phyloP scores from a whole-genome alignment of 2,113 vertebrate genomes.

The Polypterus bichir region DNA sequence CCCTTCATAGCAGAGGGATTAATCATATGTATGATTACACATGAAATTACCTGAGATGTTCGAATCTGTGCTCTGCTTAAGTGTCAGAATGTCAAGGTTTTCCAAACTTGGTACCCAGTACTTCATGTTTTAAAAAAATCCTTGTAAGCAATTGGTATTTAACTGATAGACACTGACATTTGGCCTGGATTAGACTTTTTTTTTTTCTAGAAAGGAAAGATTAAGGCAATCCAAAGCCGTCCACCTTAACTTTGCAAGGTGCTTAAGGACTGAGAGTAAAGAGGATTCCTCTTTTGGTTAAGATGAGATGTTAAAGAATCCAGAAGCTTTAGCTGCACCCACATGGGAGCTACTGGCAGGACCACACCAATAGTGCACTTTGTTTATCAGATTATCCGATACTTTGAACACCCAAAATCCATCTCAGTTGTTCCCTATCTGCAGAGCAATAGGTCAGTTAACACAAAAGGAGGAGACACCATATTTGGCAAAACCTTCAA shows the following conservation, averaged over 20 bases:
- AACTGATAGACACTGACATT: constrained; percentile 52
- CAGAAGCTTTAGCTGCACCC: constrained; percentile 36
- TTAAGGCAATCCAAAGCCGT: constrained; percentile 50
- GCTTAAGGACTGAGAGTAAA: constrained; percentile 65
- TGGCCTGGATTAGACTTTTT: constrained; percentile 51
- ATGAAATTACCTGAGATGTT: constrained; percentile 32
- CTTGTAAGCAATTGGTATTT: constrained; percentile 52
- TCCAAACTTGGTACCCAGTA: constrained; percentile 19
- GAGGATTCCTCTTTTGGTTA: constrained; percentile 45
- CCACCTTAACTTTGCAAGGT: constrained; percentile 49
- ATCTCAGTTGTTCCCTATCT: neutral
- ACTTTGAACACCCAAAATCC: constrained; percentile 15
- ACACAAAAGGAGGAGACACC: too few species aligned
- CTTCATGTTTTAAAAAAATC: constrained; percentile 26
- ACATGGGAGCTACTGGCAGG: constrained; percentile 40
- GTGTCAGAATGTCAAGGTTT: constrained; percentile 28
- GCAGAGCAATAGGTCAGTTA: too few species aligned
- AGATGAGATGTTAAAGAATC: constrained; percentile 36
- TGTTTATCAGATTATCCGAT: constrained; percentile 41
- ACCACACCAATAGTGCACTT: constrained; percentile 36
- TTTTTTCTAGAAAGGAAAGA: constrained; percentile 46
- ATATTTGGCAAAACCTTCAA: neutral
- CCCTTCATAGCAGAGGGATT: constrained; percentile 32
- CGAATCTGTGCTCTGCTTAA: constrained; percentile 21
- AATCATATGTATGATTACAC: constrained; percentile 35